Base-by-base conservation (phyloP, 2,113 vertebrate genomes). In the Acrocephalus kingi region DNA sequence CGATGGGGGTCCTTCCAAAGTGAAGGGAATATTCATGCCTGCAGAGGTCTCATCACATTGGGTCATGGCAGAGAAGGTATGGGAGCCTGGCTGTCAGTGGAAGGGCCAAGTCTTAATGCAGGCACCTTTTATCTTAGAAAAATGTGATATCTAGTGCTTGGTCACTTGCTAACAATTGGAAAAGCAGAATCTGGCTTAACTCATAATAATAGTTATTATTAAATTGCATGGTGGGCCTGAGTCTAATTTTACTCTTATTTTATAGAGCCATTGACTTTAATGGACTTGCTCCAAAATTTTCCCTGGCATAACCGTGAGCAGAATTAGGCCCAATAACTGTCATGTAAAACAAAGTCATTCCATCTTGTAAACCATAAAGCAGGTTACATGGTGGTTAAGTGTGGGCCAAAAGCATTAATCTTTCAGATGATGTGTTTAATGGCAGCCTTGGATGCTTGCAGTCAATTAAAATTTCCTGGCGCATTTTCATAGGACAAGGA, bases 381-480 rank as follows among this genome's bases (percentile, higher is more conserved):
- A 93, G 48, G 79, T 88, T 96, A 86, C 73, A 28, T 74, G 48
- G 55, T 67, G 77, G 68, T 92, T 61, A 80, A 72, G 30, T 75
- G 37, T 89, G 45, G 83, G 56, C 66, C 45, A 25, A 94, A 77
- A 89, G 4, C 94, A 95, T 94, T 83, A 7, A 68, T 93, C 90
- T 84, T 81, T 86, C 72, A 88, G 88, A 86, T 93, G 75, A 91
- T 95, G 83, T 84, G 76, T 90, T 94, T 84, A 75, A 83, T 76
- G 72, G 71, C 71, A 82, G 66, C 68, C 64, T 71, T 74, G 55
- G 90, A 84, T 93, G 67, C 68, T 74, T 81, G 39, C 68, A 91
- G 82, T 79, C 82, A 90, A 85, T 93, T 95, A 94, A 95, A 92
- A 84, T 93, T 96, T 90, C 90, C 90, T 95, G 92, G 82, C 78